Evolutionary conservation across 53 echinoderm and acorn worm genomes (phyloP).

Genomic region (Luidia sarsii): DNA sequence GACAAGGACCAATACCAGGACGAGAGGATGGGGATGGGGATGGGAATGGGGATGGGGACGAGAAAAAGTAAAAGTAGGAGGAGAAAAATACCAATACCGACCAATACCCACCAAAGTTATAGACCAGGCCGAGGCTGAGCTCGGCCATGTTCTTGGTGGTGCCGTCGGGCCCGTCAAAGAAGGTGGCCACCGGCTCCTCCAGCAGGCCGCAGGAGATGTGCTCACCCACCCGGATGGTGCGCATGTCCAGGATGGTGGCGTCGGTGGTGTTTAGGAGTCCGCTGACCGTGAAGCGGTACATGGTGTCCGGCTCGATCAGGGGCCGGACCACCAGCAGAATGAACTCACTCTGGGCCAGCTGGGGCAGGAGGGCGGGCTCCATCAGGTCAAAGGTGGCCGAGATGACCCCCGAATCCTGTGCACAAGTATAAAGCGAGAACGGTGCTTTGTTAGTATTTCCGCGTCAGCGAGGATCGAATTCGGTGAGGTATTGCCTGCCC

Average conservation of each 20-base stretch:
- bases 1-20: too few relatives aligned
- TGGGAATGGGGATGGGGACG: too few relatives aligned
- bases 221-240: conserved; percentile 30
- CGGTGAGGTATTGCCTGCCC: background rate
- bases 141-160: conserved; percentile 34
- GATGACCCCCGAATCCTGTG: too few relatives aligned
- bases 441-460: too few relatives aligned
- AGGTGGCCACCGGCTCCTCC: conserved; percentile 1
- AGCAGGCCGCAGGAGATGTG: conserved; percentile 49
- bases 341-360: conserved; percentile 28
- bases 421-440: too few relatives aligned
- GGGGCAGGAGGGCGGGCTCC: background rate
- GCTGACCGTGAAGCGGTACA: conserved; percentile 24
- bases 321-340: conserved; percentile 23
- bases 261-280: conserved; percentile 38
- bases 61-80: too few relatives aligned
- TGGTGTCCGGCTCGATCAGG: conserved; percentile 25
- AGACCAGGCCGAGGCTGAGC: conserved; percentile 57
- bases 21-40: too few relatives aligned
- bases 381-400: background rate
- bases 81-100: too few relatives aligned
- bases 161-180: background rate
- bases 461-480: too few relatives aligned
- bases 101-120: conserved; percentile 31
- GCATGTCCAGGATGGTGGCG: conserved; percentile 40